Base-by-base conservation (phyloP, 1,140 invertebrate genomes). In the Argopecten irradians region DNA sequence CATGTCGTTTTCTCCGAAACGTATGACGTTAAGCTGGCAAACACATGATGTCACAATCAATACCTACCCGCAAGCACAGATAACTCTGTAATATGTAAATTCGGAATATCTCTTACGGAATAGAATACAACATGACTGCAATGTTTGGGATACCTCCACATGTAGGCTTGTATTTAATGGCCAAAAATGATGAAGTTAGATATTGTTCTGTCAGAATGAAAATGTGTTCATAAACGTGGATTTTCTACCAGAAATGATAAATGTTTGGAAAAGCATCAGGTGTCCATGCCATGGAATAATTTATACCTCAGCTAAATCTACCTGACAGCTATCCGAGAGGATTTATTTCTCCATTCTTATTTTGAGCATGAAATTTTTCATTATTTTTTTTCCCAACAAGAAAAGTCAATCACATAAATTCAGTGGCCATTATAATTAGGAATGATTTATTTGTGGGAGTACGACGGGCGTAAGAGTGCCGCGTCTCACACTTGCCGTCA, bases 331-430 rank as follows among this genome's bases (percentile, higher is more conserved):
- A 71, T 28, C 55, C 55, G 22, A 71, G 28, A 71, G 55, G 55
- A 71, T 71, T 71, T 71, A 71, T 71, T 71, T 71, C 55, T 71
- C 28, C 16, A 71, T 71, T n/a, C 55, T 71, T 28, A 71, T 71
- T 71, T 71, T 28, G 8, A 71, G 16, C 55, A 71, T n/a, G 8
- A 71, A 28, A 71, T 71, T 71, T 71, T 71, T 71, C 55, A 71
- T 71, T n/a, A 28, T 71, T 28, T 71, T 71, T 71, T 71, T 46
- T 71, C n/a, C 28, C 22, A 71, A 71, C 55, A 71, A 71, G 16
- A 71, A 46, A 28, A 71, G 22, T 71, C 55, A 71, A 71, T 71
- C 55, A 71, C 55, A 71, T 71, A 71, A 71, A 71, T 71, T 71
- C n/a, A 71, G n/a, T 71, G 55, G 22, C 13, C 55, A 71, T 71